phyloP scores from a whole-genome alignment of 2,113 vertebrate species.

The Cygnus atratus region DNA sequence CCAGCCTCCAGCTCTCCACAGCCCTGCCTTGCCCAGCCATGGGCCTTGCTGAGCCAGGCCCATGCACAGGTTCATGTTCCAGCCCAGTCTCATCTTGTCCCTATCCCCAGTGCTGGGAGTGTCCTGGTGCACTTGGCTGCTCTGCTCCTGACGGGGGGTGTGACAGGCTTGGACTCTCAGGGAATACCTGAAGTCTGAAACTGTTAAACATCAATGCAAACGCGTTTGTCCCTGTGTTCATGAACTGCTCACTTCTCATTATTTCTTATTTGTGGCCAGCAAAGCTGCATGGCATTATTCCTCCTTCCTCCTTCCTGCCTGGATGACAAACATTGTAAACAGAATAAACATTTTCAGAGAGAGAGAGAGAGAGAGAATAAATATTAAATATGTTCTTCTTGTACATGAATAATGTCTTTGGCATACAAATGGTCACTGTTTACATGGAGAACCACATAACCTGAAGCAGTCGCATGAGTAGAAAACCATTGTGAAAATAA shows the following conservation, averaged over 20 bases:
- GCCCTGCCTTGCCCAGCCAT: not conserved
- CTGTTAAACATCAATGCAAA: not conserved
- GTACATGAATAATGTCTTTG: not conserved
- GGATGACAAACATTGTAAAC: not conserved
- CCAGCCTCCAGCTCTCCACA: not conserved
- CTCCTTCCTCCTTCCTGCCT: not conserved
- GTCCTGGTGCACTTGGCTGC: fast-evolving
- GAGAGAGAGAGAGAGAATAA: not conserved
- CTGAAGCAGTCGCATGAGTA: not conserved
- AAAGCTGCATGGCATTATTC: not conserved
- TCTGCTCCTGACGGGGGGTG: not conserved
- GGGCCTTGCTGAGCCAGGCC: not conserved
- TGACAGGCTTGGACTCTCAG: not conserved
- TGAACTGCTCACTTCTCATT: fast-evolving
- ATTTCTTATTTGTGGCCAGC: not conserved
- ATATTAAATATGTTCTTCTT: not conserved
- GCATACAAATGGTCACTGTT: not conserved
- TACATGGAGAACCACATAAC: fast-evolving
- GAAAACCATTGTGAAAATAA: not conserved
- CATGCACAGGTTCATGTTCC: fast-evolving
- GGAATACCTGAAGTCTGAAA: not conserved
- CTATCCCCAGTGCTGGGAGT: not conserved
- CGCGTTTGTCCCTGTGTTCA: not conserved
- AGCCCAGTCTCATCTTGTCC: not conserved
- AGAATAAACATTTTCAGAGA: not conserved